A percentile compares a stretch with the other conserved stretches of the same genome.
Evolutionary conservation across 2,797 vertebrate species (phyloP).

Genomic region (Lophotriccus pileatus): DNA sequence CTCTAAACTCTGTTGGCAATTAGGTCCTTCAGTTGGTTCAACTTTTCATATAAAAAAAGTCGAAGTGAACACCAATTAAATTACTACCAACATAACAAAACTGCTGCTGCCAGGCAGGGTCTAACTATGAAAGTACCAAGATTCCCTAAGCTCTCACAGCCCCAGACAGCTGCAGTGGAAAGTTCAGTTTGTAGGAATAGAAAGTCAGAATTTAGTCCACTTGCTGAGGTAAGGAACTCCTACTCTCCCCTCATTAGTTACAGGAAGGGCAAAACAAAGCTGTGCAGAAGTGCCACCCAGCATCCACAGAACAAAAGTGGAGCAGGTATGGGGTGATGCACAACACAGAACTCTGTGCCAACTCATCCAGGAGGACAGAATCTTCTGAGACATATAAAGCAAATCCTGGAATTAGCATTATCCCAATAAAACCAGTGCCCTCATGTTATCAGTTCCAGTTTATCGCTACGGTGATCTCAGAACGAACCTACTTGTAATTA

Average conservation of each 20-base stretch:
- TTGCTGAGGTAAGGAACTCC: rapidly evolving
- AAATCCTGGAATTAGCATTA: not conserved
- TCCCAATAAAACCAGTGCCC: not conserved
- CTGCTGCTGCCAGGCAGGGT: not conserved
- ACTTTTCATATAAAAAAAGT: not conserved
- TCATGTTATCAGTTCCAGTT: not conserved
- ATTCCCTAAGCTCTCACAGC: not conserved
- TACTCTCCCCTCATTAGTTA: not conserved
- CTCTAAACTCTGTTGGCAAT: not conserved
- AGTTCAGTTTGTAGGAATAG: not conserved
- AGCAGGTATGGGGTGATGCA: not conserved
- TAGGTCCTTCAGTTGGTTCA: not conserved
- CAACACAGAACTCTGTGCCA: not conserved
- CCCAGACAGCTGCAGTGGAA: not conserved
- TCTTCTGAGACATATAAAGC: not conserved
- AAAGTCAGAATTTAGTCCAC: not conserved
- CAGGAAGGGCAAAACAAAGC: not conserved
- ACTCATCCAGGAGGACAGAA: not conserved
- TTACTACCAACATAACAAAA: not conserved
- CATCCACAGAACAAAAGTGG: rapidly evolving
- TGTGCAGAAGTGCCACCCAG: not conserved
- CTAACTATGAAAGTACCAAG: not conserved
- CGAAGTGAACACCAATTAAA: not conserved
- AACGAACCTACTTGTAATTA: not conserved
- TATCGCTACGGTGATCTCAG: not conserved